These are phyloP conservation scores for Drosophila trichaetosa DNA, from an alignment of 2,888 invertebrate genomes.

Conservation along the genomic window DNA sequence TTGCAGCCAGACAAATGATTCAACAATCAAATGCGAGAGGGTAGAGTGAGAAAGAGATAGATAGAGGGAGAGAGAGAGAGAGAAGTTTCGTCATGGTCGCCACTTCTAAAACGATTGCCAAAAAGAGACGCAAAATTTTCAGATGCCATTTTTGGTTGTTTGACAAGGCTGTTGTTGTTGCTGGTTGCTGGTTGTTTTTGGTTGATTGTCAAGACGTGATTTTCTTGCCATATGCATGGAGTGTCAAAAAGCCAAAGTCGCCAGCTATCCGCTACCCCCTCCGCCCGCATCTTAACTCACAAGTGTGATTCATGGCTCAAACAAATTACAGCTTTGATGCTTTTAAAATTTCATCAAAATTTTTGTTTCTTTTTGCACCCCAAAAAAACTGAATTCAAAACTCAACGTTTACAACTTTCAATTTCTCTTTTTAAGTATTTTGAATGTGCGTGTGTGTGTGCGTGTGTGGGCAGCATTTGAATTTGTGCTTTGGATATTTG, in stretches of 20 bases:
- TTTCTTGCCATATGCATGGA: slow-evolving; percentile 50
- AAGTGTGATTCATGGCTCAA: slow-evolving; percentile 37
- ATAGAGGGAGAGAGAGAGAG: background rate
- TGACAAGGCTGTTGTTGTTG: slow-evolving; percentile 41
- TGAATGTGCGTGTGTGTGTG: slow-evolving; percentile 23
- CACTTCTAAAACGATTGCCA: slow-evolving; percentile 71
- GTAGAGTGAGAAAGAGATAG: background rate
- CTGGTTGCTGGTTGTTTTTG: slow-evolving; percentile 20
- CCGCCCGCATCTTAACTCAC: background rate
- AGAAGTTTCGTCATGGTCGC: slow-evolving; percentile 57
- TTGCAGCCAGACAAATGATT: slow-evolving; percentile 34
- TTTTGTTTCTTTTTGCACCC: slow-evolving; percentile 5
- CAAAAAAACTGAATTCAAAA: slow-evolving; percentile 15
- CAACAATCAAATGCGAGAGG: slow-evolving; percentile 20
- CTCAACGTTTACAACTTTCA: slow-evolving; percentile 45
- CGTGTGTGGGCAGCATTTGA: slow-evolving; percentile 56
- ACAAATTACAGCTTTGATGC: slow-evolving; percentile 5
- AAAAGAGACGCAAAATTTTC: slow-evolving; percentile 61
- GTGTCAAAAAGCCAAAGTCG: slow-evolving; percentile 12
- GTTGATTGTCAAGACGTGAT: slow-evolving; percentile 71
- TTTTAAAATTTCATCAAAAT: slow-evolving; percentile 23
- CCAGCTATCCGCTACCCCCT: background rate
- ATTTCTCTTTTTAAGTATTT: slow-evolving; percentile 51
- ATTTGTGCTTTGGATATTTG: slow-evolving; percentile 34
- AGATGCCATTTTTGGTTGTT: slow-evolving; percentile 68